Conservation (phyloP, 2,113 vertebrate species). For the Scomber scombrus region DNA sequence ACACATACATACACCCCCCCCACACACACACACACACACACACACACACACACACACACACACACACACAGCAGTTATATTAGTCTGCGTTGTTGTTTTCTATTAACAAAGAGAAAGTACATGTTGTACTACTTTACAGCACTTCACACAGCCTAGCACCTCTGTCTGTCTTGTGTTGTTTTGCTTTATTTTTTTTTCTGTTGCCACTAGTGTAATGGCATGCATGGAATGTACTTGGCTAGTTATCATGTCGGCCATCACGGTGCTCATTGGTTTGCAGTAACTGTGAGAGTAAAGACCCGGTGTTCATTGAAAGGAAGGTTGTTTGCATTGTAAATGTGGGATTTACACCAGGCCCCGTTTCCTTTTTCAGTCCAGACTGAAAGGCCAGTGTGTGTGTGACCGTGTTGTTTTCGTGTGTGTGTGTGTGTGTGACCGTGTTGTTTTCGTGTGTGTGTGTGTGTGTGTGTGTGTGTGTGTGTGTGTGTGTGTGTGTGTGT, state of each 20-base stretch:
- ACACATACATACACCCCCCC: no score
- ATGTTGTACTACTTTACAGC: neutral
- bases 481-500: no score
- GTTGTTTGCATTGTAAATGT: constrained; percentile 69
- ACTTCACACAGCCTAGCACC: neutral
- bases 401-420: constrained; percentile 36
- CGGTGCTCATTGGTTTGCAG: constrained; percentile 50
- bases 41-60: no score
- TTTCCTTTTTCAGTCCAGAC: constrained; percentile 1
- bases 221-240: constrained; percentile 79
- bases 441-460: constrained; percentile 18
- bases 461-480: no score
- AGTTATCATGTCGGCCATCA: constrained; percentile 67
- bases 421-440: no score
- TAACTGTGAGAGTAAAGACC: constrained; percentile 57
- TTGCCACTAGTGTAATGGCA: constrained; percentile 71
- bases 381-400: constrained; percentile 1
- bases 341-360: constrained; percentile 37
- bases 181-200: constrained; percentile 38
- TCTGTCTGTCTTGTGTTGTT: constrained; percentile 48
- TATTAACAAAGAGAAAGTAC: neutral
- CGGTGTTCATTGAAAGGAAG: constrained; percentile 28
- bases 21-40: no score
- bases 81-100: neutral
- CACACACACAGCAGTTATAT: no score